Evolutionary conservation across 2,797 vertebrate species (phyloP).

Genomic region (Tadarida brasiliensis): DNA sequence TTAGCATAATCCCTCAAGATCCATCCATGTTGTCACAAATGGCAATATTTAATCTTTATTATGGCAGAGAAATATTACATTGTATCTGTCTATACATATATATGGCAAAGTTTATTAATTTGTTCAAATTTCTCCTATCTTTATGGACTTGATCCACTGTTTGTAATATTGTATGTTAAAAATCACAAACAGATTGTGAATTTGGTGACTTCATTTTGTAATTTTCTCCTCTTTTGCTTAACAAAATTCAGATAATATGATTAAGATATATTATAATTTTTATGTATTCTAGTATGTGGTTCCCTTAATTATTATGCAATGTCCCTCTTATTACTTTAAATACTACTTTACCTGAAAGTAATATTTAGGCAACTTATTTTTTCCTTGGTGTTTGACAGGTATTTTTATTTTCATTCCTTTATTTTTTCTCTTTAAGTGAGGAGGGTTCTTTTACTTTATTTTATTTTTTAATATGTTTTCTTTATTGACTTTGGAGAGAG

Average conservation of each 20-base stretch:
- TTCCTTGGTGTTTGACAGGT: neutral
- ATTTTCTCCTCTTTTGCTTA: neutral
- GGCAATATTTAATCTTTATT: neutral
- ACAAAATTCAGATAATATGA: neutral
- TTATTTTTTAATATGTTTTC: too few species aligned
- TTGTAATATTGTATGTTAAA: neutral
- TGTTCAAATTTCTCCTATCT: neutral
- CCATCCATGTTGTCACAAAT: neutral
- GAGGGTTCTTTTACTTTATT: too few species aligned
- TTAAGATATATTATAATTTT: neutral
- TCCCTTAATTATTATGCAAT: neutral
- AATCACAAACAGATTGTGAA: neutral
- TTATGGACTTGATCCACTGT: neutral
- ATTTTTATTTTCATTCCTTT: constrained; percentile 7
- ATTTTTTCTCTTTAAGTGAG: neutral
- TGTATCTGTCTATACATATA: neutral
- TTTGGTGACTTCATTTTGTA: neutral
- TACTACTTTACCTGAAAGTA: neutral
- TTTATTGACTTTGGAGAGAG: too few species aligned
- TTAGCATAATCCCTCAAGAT: neutral
- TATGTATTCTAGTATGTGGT: neutral
- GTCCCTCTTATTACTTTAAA: neutral
- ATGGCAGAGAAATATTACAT: neutral
- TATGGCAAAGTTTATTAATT: neutral
- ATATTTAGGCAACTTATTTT: neutral